phyloP scores from a whole-genome alignment of 2,113 vertebrate genomes.

The Pipra filicauda region DNA sequence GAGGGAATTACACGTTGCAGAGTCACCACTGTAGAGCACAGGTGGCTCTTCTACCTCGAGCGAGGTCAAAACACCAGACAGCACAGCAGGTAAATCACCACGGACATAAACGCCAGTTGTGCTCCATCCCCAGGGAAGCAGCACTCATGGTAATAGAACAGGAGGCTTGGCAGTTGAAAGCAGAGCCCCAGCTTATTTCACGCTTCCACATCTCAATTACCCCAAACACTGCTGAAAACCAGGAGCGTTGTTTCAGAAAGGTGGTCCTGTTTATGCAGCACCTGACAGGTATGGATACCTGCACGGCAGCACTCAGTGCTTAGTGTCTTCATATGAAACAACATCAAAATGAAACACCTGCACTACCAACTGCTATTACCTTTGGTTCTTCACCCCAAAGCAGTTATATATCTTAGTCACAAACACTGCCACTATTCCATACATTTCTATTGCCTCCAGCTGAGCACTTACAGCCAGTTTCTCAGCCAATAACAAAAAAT shows the following conservation, averaged over 20 bases:
- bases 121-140: neutral
- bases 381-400: neutral
- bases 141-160: neutral
- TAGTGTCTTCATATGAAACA: neutral
- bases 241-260: neutral
- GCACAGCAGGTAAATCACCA: neutral
- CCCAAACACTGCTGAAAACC: neutral
- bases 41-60: neutral
- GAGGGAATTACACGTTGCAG: neutral
- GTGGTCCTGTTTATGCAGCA: neutral
- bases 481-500: neutral
- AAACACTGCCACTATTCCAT: neutral
- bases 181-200: neutral
- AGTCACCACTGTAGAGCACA: neutral
- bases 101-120: neutral
- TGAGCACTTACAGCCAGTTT: neutral
- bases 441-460: neutral
- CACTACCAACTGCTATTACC: neutral
- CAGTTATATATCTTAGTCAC: neutral
- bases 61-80: neutral
- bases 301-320: neutral
- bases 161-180: neutral
- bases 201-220: neutral
- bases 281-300: neutral
- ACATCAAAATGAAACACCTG: neutral